Base-by-base conservation (phyloP, 2,797 vertebrate species). In the Moxostoma hubbsi region DNA sequence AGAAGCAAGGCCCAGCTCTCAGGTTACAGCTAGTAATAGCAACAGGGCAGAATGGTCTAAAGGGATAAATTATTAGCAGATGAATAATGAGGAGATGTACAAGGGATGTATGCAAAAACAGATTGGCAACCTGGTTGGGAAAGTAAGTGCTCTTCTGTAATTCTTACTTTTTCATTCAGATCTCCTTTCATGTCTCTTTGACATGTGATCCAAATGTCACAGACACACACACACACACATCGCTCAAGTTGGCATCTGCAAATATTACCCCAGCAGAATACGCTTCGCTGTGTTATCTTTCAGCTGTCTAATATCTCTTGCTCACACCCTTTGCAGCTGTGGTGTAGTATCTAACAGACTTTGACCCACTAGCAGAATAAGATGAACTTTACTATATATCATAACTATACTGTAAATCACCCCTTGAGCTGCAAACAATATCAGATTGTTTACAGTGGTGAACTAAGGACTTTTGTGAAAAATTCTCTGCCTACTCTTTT, bases 21-120 rank as follows among this genome's bases (percentile, higher is more conserved):
- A 68, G 7, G 69, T 87, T 86, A 75, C 83, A 85, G 76, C 54
- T 61, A 73, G 66, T 86, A 73, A 54, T 71, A 86, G 76, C 80
- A 84, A 67, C 76, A 68, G 43, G 64, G 71, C 67, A 54, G 36
- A 36, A n/a, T 43, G 24, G 72, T 70, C 58, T 64, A 18, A 75
- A 73, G 45, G 70, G 73, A 49, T 68, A 58, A 45, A 50, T 36
- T 84, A 80, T 83, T 82, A 79, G 70, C 49, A 61, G 68, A 47
- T 18, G 67, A n/a, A n/a, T n/a, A n/a, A 74, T 49, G 53, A 68
- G 68, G 77, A 18, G 5, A 8, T 65, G 67, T 63, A 65, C 59
- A 12, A 2, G 7, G 7, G 11, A 54, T 51, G 2, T 55, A 47
- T 1, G 15, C 73, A 73, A 57, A 87, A 86, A 86, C 84, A 83